Percentiles rank a stretch among this genome's conserved stretches.
phyloP scores from a whole-genome alignment of 2,797 vertebrate species.

The Sardinella longiceps region DNA sequence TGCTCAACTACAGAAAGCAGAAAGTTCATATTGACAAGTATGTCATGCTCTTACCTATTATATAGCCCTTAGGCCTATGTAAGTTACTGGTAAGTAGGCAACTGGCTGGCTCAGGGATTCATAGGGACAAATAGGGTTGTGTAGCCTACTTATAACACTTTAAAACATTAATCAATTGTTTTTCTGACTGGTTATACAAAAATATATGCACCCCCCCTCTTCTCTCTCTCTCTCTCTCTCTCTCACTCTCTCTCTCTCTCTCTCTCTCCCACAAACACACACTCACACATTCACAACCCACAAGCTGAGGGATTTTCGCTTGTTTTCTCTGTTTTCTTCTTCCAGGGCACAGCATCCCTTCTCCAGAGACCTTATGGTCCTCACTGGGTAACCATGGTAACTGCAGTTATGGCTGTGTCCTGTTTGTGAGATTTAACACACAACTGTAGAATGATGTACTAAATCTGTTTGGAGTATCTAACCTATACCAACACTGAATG shows the following conservation, averaged over 20 bases:
- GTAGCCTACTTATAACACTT: too few relatives aligned
- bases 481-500: too few relatives aligned
- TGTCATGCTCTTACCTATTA: too few relatives aligned
- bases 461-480: neutral
- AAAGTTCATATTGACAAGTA: too few relatives aligned
- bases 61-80: too few relatives aligned
- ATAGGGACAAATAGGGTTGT: too few relatives aligned
- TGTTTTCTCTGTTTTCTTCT: conserved; percentile 46
- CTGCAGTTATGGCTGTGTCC: conserved; percentile 48
- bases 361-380: conserved; percentile 62
- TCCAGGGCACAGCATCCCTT: conserved; percentile 55
- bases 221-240: neutral
- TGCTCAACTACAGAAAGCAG: too few relatives aligned
- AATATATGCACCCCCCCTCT: neutral
- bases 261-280: neutral
- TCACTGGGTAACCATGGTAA: conserved; percentile 63
- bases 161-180: too few relatives aligned
- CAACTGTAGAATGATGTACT: neutral
- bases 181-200: neutral
- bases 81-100: too few relatives aligned
- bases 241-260: neutral
- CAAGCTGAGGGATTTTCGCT: conserved; percentile 25
- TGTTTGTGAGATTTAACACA: conserved; percentile 54
- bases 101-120: too few relatives aligned
- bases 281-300: neutral